Conservation (phyloP, 2,797 vertebrate species). For the Anas bernieri region DNA sequence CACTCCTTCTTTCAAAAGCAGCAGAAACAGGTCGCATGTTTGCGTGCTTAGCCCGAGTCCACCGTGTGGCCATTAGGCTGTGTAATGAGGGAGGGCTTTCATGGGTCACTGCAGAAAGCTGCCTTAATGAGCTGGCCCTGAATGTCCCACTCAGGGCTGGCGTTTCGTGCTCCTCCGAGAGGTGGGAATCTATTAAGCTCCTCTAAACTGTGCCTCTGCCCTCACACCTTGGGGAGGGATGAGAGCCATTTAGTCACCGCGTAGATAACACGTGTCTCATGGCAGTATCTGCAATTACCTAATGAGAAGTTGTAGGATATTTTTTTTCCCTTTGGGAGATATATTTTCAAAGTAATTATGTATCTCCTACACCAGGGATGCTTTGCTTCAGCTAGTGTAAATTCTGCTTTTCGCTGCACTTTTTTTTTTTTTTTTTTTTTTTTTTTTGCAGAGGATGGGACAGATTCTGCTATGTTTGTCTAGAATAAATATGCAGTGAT, state of each 20-base stretch:
- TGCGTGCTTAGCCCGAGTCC: background rate
- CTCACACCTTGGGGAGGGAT: background rate
- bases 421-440: background rate
- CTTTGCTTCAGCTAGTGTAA: background rate
- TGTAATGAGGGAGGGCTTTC: background rate
- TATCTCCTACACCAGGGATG: background rate
- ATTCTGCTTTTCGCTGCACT: background rate
- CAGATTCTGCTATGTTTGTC: background rate
- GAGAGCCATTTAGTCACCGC: background rate
- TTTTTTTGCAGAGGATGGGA: background rate
- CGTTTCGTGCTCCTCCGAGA: background rate
- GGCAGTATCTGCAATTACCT: background rate
- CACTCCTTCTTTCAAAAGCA: background rate
- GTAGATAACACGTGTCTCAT: background rate
- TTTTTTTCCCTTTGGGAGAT: background rate
- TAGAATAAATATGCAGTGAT: conserved; percentile 1
- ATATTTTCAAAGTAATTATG: background rate
- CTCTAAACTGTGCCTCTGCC: background rate
- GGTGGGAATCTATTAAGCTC: background rate
- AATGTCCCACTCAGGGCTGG: background rate
- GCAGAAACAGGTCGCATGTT: background rate
- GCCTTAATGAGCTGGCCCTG: background rate
- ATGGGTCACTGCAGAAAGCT: background rate
- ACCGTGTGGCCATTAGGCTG: background rate
- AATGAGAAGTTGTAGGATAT: background rate